Evolutionary conservation across 1,140 invertebrate species (phyloP).

Genomic region (Nasonia vitripennis): DNA sequence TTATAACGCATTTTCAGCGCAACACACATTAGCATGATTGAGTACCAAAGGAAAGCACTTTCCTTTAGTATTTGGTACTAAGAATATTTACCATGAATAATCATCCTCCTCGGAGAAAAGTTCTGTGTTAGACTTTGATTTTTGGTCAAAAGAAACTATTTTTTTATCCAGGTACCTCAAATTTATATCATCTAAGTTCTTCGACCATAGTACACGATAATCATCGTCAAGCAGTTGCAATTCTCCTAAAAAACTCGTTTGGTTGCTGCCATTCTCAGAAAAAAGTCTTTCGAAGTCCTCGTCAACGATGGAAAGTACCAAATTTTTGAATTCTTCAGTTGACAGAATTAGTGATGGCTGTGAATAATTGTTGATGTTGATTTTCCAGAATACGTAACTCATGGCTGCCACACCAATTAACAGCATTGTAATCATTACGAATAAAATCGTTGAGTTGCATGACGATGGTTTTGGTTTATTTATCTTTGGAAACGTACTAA

Average conservation of each 20-base stretch:
- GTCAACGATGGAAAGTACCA: neutral
- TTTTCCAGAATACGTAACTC: neutral
- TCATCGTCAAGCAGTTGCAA: neutral
- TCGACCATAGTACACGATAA: neutral
- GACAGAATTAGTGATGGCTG: neutral
- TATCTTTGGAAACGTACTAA: no score
- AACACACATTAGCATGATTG: no score
- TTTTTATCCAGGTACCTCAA: neutral
- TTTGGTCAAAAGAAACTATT: no score
- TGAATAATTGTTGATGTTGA: neutral
- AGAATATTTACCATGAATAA: neutral
- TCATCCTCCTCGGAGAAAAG: neutral
- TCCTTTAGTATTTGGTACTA: neutral
- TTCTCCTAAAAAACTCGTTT: neutral
- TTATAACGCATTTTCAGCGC: no score
- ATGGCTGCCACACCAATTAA: no score
- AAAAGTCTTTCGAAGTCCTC: neutral
- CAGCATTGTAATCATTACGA: no score
- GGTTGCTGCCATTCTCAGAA: neutral
- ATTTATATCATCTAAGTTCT: neutral
- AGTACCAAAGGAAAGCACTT: neutral
- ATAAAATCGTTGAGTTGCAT: no score
- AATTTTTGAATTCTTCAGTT: neutral
- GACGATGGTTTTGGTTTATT: no score
- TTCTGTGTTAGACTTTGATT: neutral